A percentile compares a stretch with the other conserved stretches of the same genome.
Evolutionary conservation across 2,888 invertebrate species (phyloP).

Genomic region (Tiliacea citrago): DNA sequence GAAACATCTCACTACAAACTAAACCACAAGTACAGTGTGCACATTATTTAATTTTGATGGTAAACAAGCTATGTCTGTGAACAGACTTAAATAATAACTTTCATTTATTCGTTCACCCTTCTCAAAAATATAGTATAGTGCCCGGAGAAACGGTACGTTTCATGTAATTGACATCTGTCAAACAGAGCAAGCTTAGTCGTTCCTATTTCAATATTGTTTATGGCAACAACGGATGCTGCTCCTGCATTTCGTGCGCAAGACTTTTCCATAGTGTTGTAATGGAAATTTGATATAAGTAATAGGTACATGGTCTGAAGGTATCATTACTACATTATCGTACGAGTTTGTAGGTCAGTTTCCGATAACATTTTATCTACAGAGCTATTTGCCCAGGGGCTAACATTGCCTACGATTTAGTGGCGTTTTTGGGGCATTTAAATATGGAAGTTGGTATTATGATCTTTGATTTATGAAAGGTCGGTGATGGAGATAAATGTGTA

Average conservation of each 20-base stretch:
- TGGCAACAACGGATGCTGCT: slow-evolving; percentile 84
- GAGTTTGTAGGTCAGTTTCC: slow-evolving; percentile 54
- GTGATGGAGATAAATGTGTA: slow-evolving; percentile 73
- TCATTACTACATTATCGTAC: slow-evolving; percentile 24
- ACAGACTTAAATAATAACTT: not conserved
- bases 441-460: slow-evolving; percentile 30
- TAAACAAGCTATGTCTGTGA: slow-evolving; percentile 15
- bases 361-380: slow-evolving; percentile 50
- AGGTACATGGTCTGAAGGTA: slow-evolving; percentile 34
- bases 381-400: slow-evolving; percentile 28
- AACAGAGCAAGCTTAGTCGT: slow-evolving; percentile 76
- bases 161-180: slow-evolving; percentile 85
- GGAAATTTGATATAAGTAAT: slow-evolving; percentile 43
- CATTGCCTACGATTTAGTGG: slow-evolving; percentile 34
- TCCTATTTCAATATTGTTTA: slow-evolving; percentile 88
- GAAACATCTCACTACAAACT: slow-evolving; percentile 1
- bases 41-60: not conserved
- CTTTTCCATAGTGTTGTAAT: slow-evolving; percentile 45
- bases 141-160: slow-evolving; percentile 21
- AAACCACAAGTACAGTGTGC: slow-evolving; percentile 2
- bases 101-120: slow-evolving; percentile 5
- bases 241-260: slow-evolving; percentile 67
- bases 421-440: slow-evolving; percentile 23
- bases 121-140: slow-evolving; percentile 18
- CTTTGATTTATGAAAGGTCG: slow-evolving; percentile 64